Conservation (phyloP, 2,113 vertebrate genomes). For the Ceyx margarethae region DNA sequence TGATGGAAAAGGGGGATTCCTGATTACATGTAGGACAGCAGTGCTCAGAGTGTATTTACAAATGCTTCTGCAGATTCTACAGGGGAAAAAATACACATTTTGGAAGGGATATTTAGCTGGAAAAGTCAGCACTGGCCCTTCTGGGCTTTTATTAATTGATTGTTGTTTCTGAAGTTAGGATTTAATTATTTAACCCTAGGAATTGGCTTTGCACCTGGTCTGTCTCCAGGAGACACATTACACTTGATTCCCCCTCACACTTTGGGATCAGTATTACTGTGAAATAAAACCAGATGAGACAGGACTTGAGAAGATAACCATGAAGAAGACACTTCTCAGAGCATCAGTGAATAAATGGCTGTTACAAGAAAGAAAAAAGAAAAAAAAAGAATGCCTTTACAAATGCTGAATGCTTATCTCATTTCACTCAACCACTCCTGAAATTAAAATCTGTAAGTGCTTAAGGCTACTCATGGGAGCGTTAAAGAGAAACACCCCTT, state of each 20-base stretch:
- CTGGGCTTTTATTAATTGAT: neutral
- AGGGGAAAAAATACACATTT: neutral
- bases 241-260: neutral
- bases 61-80: neutral
- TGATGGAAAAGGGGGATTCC: neutral
- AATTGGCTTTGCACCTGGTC: neutral
- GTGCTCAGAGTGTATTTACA: too few species aligned
- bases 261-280: neutral
- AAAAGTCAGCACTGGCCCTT: neutral
- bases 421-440: constrained; percentile 63
- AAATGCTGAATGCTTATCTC: constrained; percentile 35
- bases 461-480: constrained; percentile 49
- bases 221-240: neutral
- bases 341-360: neutral
- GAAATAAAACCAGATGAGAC: neutral
- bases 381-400: neutral
- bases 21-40: neutral
- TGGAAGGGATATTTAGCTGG: neutral
- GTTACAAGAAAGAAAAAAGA: neutral
- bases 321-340: neutral
- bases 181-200: neutral
- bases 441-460: constrained; percentile 55
- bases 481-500: constrained; percentile 63
- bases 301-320: neutral
- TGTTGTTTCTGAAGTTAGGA: neutral